Base-by-base conservation (phyloP, 2,113 vertebrate genomes). In the Typhlomys cinereus region DNA sequence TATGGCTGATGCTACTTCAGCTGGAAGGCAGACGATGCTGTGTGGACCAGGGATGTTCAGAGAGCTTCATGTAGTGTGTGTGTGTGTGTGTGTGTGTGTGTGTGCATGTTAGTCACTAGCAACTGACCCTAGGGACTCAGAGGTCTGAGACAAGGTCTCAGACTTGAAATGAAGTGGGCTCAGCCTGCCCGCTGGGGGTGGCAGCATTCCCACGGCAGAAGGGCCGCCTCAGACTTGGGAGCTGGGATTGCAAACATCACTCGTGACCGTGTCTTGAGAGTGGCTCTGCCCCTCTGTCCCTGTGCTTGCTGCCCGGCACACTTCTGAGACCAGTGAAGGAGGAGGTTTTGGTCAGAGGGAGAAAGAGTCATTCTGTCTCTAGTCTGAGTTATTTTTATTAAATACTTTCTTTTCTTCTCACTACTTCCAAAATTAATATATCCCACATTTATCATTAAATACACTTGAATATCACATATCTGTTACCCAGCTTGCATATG, bases 371-470 rank as follows among this genome's bases (percentile, higher is more conserved):
- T 88, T 59, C 31, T 25, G 3, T 70, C 7, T 74, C 73, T 46
- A 46, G 93, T 59, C 64, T 81, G 7, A 62, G 34, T 85, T 27
- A 34, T 27, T 83, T 86, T 21, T 31, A 66, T 88, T 1, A 57
- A 50, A 20, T n/a, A n/a, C n/a, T 66, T 59, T n/a, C 17, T 67
- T 44, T 85, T 75, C 29, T 18, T 71, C 6, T 71, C 66, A 3
- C 23, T 90, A 27, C 41, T 92, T 71, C 74, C 81, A 76, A 89
- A 90, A 27, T 82, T 52, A n/a, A 61, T 90, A 5, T 74, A 27
- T 78, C 82, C n/a, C 27, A 54, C 5, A 48, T 54, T n/a, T 46
- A 83, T 31, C 29, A 80, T 66, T 4, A 75, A 82, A 78, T 3
- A 44, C 54, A 57, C 36, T n/a, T n/a, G n/a, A n/a, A n/a, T n/a